Conservation (phyloP, 2,113 vertebrate genomes). For the Asarcornis scutulata region DNA sequence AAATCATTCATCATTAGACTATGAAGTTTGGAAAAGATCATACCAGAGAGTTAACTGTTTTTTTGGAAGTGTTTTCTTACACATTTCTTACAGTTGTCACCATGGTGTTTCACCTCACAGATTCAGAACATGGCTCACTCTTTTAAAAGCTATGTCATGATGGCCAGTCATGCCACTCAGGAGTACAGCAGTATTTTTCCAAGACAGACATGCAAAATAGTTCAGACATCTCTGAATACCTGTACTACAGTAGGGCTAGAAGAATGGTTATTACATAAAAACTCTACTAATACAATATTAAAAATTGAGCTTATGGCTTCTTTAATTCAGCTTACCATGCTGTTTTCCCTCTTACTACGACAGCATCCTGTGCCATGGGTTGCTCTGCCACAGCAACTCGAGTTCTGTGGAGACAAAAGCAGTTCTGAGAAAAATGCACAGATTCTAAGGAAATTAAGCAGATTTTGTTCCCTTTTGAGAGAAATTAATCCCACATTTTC, state of each 20-base stretch:
- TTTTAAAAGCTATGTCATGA: background rate
- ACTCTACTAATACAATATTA: background rate
- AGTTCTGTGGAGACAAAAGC: constrained; percentile 58
- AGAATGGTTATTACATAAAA: background rate
- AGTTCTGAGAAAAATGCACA: background rate
- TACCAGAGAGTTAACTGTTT: background rate
- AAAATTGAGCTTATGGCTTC: background rate
- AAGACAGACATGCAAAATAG: background rate
- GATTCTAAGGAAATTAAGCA: background rate
- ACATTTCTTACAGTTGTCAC: background rate
- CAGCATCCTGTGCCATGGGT: constrained; percentile 81
- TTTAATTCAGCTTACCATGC: constrained; percentile 31
- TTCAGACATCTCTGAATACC: background rate
- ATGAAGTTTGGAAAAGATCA: background rate
- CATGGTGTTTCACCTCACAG: background rate
- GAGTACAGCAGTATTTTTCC: background rate
- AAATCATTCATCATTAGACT: background rate
- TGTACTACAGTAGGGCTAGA: background rate
- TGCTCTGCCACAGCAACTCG: constrained; percentile 80
- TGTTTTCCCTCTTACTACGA: constrained; percentile 57
- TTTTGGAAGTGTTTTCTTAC: background rate
- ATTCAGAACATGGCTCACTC: background rate
- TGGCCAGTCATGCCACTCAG: background rate
- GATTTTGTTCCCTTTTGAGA: background rate
- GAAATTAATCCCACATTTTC: background rate